Base-by-base conservation (phyloP, 1,140 invertebrate genomes). In the Myzus persicae region DNA sequence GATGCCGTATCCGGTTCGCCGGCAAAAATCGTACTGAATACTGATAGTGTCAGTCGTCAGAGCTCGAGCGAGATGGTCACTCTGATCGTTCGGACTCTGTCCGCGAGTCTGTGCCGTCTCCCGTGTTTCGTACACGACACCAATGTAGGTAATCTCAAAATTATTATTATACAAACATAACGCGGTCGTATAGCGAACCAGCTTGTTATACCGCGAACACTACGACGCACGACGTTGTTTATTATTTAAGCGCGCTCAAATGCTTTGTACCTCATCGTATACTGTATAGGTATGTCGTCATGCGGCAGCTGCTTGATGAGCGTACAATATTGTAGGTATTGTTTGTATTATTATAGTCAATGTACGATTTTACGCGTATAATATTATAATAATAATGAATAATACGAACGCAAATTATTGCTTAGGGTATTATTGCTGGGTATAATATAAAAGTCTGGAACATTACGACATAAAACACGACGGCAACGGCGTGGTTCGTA, bases 21-120 rank as follows among this genome's bases (percentile, higher is more conserved):
- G 11, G 31, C 90, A 91, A 76, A 82, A 91, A 18, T 36, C 44
- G 90, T 48, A 91, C 90, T 82, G 67, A 54, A 8, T n/a, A 26
- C 82, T 14, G 26, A 42, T 11, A 11, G n/a, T 18, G 31, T 36
- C 67, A 0, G 26, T 36, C 9, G 59, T 7, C 31, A 6, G 54
- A 26, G 24, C 8, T 14, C 59, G 59, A 76, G 31, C 31, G 54
- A 31, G 36, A 26, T 38, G 76, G n/a, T 18, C 36, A 40, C 9
- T 84, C 24, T 14, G 24, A 40, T 84, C 6, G 42, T 38, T 22
- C 59, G n/a, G 20, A 22, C 48, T n/a, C 31, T 31, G 31, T 59
- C 54, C 11, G 31, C 59, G 6, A 67, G 31, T n/a, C 31, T 2
- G 59, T n/a, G 59, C 31, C 31, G 59, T 76, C 59, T 76, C 59